A percentile compares a stretch with the other conserved stretches of the same genome.
These are phyloP conservation scores for Lutjanus erythropterus DNA, from an alignment of 2,113 vertebrate species.

Conservation along the genomic window DNA sequence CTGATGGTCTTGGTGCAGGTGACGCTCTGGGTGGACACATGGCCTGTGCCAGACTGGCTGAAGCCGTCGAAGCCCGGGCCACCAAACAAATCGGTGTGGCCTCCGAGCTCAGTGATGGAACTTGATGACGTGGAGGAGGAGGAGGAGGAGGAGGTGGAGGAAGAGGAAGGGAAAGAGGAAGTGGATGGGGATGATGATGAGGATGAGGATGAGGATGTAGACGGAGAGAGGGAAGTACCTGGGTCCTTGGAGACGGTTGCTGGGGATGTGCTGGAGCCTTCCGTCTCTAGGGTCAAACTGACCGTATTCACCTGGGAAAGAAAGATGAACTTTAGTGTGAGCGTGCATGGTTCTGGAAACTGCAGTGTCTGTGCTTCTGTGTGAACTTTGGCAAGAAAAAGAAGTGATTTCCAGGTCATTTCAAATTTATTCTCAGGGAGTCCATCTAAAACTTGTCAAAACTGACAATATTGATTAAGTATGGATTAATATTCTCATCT, in stretches of 20 bases:
- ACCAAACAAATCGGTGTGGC: slow-evolving; percentile 31
- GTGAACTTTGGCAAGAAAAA: too few species aligned
- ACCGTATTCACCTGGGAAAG: slow-evolving; percentile 52
- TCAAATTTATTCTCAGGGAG: too few species aligned
- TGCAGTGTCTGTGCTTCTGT: not conserved
- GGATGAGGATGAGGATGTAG: too few species aligned
- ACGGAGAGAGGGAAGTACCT: slow-evolving; percentile 72
- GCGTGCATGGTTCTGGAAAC: not conserved
- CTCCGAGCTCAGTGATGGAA: slow-evolving; percentile 67
- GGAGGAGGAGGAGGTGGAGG: not conserved
- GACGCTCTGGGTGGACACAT: slow-evolving; percentile 13
- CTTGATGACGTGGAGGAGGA: slow-evolving; percentile 17
- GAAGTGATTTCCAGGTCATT: too few species aligned
- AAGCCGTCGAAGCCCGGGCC: not conserved
- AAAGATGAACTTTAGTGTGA: not conserved
- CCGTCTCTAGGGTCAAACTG: slow-evolving; percentile 81
- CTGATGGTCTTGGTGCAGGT: slow-evolving; percentile 86
- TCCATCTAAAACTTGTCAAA: too few species aligned
- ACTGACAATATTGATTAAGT: too few species aligned
- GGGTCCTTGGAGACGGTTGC: slow-evolving; percentile 81
- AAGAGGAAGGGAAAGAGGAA: too few species aligned
- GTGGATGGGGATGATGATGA: not conserved
- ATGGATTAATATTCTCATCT: too few species aligned
- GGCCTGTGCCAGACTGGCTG: not conserved
- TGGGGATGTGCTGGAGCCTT: slow-evolving; percentile 75